A percentile compares a stretch with the other conserved stretches of the same genome.
Evolutionary conservation across 1,140 invertebrate species (phyloP).

Genomic region (Drosophila kurseongensis): DNA sequence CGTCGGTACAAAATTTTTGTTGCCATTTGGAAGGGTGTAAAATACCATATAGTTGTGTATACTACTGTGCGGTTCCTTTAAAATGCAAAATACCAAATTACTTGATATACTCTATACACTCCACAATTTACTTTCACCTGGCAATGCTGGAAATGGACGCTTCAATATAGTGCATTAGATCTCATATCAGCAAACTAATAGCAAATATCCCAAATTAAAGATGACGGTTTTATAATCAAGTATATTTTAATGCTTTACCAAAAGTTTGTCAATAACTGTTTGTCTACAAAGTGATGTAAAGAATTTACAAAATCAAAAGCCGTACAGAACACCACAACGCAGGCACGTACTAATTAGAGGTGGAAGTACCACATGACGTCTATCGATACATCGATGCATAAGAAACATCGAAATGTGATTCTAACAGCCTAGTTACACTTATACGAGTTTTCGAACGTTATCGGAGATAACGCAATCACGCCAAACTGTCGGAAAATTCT

Average conservation of each 20-base stretch:
- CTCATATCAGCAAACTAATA: not conserved
- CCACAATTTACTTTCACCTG: slow-evolving; percentile 48
- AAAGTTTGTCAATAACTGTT: not conserved
- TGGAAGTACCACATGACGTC: not conserved
- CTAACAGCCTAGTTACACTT: no score
- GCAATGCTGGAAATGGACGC: slow-evolving; percentile 66
- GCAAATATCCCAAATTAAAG: not conserved
- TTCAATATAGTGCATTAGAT: slow-evolving; percentile 1
- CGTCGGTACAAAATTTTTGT: not conserved
- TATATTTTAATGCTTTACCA: not conserved
- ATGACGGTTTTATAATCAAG: not conserved
- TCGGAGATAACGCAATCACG: no score
- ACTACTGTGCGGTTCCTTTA: not conserved
- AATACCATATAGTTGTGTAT: slow-evolving; percentile 2
- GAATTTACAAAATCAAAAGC: slow-evolving; percentile 1
- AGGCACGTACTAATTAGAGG: slow-evolving; percentile 4
- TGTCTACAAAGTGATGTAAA: not conserved
- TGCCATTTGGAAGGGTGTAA: not conserved
- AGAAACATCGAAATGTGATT: no score
- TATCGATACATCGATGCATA: no score
- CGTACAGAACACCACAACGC: not conserved
- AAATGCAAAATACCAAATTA: slow-evolving; percentile 2
- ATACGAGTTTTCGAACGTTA: no score
- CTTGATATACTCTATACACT: slow-evolving; percentile 6
- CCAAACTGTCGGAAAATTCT: no score